Base-by-base conservation (phyloP, 2,113 vertebrate species). In the Myotis brandtii region DNA sequence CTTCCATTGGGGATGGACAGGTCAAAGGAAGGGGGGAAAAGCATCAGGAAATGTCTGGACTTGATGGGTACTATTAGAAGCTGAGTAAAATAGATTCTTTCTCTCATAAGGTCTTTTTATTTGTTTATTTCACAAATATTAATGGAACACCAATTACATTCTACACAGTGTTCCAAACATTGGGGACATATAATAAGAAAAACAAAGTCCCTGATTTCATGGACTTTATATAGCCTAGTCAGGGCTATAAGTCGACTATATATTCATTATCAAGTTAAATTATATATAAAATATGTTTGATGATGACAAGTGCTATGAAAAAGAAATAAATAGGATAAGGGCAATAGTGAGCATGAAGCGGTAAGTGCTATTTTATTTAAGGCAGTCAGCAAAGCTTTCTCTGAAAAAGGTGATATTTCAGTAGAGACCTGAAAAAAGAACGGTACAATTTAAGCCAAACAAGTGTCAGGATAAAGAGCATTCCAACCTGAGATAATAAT, bases 341-440 rank as follows among this genome's bases (percentile, higher is more conserved):
- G 27, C 5, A 13, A 34, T 9, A 82, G 40, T 62, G 23, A 89
- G 23, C 77, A 66, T 54, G 21, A 94, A 1, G 4, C 37, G 56
- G 14, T 30, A 94, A 23, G 46, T 83, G 32, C 23, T 66, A 37
- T 94, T 94, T 89, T 67, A 94, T 48, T 67, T 56, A 83, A 18
- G 11, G 7, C 32, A 67, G 4, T 83, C 46, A 76, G 48, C 46
- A 76, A 83, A 75, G 56, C 52, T 72, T 59, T 81, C 43, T 73
- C 23, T 88, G 50, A 69, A 48, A 48, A 80, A 93, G 64, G 12
- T 66, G 43, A 46, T 76, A 89, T 76, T 67, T 94, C 30, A 89
- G 3, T 48, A 83, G 67, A 83, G 23, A 72, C 9, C 30, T 14
- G 25, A 48, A 52, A 43, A 80, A 56, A 88, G 62, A 70, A 50